These are phyloP conservation scores for Metellina segmentata DNA, from an alignment of 2,888 invertebrate species.

Conservation along the genomic window DNA sequence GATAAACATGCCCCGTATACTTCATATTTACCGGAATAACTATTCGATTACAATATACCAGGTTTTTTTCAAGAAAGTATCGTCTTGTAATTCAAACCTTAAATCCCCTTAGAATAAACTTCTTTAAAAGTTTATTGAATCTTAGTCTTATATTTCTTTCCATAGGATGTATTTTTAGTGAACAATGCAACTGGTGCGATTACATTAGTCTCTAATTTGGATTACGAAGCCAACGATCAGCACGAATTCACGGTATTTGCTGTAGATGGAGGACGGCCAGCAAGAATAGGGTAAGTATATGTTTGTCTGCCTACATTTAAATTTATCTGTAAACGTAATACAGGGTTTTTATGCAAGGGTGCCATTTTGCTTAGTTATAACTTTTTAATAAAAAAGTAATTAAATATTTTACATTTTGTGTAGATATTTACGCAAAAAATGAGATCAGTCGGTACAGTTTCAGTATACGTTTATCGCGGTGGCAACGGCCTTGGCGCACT, in stretches of 20 bases:
- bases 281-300: slow-evolving; percentile 77
- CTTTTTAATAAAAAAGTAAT: not conserved
- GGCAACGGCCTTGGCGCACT: too few species aligned
- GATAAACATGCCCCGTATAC: too few species aligned
- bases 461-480: too few species aligned
- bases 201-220: slow-evolving; percentile 76
- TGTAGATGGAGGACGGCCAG: slow-evolving; percentile 78
- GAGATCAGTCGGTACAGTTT: not conserved
- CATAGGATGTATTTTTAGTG: slow-evolving; percentile 77
- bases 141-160: slow-evolving; percentile 4
- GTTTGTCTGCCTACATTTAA: slow-evolving; percentile 9
- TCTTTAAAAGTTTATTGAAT: not conserved
- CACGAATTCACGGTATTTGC: slow-evolving; percentile 78
- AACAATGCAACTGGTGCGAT: slow-evolving; percentile 78
- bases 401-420: not conserved
- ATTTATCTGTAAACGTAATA: too few species aligned
- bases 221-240: slow-evolving; percentile 77
- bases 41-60: not conserved
- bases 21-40: too few species aligned
- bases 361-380: too few species aligned
- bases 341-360: too few species aligned
- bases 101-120: not conserved
- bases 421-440: not conserved
- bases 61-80: not conserved
- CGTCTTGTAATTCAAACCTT: not conserved